Percentiles rank a stretch among this genome's conserved stretches.
Conservation (phyloP, 2,113 vertebrate species). For the Cyprinodon brontotheroides region DNA sequence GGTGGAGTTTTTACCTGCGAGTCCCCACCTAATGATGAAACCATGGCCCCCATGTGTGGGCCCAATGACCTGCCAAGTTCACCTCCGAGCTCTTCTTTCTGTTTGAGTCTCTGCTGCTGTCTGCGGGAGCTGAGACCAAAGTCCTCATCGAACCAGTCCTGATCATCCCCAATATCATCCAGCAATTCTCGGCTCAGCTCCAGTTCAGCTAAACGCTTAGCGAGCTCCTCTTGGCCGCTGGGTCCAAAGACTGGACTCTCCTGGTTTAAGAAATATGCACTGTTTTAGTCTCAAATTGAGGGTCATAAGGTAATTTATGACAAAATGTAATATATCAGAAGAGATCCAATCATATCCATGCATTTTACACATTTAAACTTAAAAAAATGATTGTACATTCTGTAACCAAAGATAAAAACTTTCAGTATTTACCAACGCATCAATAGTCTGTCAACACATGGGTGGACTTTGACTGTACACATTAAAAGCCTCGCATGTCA, state of each 20-base stretch:
- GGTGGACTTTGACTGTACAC: slow-evolving; percentile 66
- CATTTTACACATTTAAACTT: not conserved
- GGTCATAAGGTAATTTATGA: not conserved
- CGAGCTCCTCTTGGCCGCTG: slow-evolving; percentile 91
- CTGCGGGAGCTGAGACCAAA: slow-evolving; percentile 91
- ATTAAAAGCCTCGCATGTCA: slow-evolving; percentile 32
- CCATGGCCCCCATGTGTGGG: slow-evolving; percentile 33
- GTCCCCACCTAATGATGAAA: slow-evolving; percentile 44
- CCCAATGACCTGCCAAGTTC: slow-evolving; percentile 22
- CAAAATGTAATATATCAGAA: not conserved
- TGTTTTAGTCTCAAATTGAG: not conserved
- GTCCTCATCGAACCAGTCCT: slow-evolving; percentile 99
- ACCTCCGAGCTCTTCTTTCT: slow-evolving; percentile 66
- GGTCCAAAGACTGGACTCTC: slow-evolving; percentile 91
- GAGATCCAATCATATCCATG: not conserved
- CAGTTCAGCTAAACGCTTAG: slow-evolving; percentile 91
- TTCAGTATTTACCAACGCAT: slow-evolving; percentile 19
- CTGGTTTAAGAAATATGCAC: slow-evolving; percentile 60
- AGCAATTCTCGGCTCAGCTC: slow-evolving; percentile 90
- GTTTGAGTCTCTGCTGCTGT: slow-evolving; percentile 82
- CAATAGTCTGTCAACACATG: slow-evolving; percentile 51
- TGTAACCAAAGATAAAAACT: slow-evolving; percentile 10
- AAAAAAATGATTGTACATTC: not conserved
- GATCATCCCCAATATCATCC: slow-evolving; percentile 89
- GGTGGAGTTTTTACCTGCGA: slow-evolving; percentile 75